Conservation (phyloP, 2,888 invertebrate genomes). For the Drosophila vallismaia region DNA sequence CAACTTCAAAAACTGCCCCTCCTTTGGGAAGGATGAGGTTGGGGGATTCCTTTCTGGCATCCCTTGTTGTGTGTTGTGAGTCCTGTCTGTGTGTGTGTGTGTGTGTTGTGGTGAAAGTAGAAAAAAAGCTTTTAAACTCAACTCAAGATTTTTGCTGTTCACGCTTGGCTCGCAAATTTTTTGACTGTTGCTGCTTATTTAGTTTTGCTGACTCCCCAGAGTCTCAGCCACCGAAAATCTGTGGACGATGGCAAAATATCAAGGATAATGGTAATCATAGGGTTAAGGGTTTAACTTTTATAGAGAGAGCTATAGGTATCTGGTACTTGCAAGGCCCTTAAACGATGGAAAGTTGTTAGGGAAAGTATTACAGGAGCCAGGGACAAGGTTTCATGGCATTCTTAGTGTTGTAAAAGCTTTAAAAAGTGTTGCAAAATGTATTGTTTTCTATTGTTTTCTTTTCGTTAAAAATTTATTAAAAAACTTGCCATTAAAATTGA, state of each 20-base stretch:
- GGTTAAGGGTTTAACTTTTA: neutral
- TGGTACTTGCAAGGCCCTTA: neutral
- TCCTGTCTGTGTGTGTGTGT: neutral
- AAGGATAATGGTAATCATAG: neutral
- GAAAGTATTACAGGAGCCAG: no score
- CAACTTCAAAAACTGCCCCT: slow-evolving; percentile 73
- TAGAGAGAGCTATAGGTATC: neutral
- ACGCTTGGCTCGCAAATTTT: slow-evolving; percentile 74
- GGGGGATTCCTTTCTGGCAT: neutral
- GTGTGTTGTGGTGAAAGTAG: slow-evolving; percentile 52
- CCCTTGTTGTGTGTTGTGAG: slow-evolving; percentile 6
- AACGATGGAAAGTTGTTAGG: no score
- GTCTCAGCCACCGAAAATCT: neutral
- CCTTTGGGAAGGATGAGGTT: neutral
- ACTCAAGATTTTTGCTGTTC: slow-evolving; percentile 77
- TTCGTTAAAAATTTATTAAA: neutral
- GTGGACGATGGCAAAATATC: neutral
- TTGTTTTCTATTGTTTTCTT: neutral
- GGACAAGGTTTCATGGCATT: neutral
- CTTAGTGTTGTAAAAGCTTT: neutral
- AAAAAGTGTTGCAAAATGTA: neutral
- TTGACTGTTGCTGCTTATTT: slow-evolving; percentile 69
- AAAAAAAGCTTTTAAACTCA: slow-evolving; percentile 76
- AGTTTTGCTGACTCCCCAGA: slow-evolving; percentile 21
- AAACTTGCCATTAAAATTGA: neutral